Evolutionary conservation across 1,140 invertebrate genomes (phyloP).

Genomic region (Drosophila virilis): DNA sequence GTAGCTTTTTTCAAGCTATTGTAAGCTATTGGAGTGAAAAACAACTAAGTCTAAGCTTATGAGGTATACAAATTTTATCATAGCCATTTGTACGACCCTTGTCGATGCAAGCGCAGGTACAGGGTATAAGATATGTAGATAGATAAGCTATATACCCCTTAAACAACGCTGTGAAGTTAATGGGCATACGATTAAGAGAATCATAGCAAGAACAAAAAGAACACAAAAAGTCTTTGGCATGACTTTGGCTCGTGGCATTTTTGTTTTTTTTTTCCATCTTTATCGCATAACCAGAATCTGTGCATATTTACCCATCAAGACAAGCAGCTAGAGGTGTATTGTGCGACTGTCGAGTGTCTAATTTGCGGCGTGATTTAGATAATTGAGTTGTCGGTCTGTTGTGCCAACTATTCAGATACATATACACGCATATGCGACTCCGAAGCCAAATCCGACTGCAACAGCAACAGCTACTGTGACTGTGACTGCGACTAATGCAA

Average conservation of each 20-base stretch:
- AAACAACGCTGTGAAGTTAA: too few relatives aligned
- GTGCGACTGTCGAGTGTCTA: slow-evolving; percentile 28
- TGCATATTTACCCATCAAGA: background rate
- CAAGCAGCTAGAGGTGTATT: background rate
- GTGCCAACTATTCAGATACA: background rate
- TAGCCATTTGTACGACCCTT: too few relatives aligned
- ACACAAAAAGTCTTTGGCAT: slow-evolving; percentile 15
- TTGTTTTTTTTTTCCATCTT: too few relatives aligned
- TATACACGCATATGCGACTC: background rate
- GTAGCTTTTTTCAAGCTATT: too few relatives aligned
- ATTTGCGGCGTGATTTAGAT: slow-evolving; percentile 31
- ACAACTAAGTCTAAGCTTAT: too few relatives aligned
- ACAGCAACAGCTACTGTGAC: background rate
- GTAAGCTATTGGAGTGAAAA: too few relatives aligned
- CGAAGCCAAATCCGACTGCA: too few relatives aligned
- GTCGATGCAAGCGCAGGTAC: too few relatives aligned
- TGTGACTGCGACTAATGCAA: slow-evolving; percentile 27
- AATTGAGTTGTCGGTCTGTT: slow-evolving; percentile 42
- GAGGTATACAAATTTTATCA: too few relatives aligned
- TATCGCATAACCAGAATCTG: background rate
- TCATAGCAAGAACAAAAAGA: background rate
- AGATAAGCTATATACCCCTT: too few relatives aligned
- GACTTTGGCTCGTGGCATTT: slow-evolving; percentile 20
- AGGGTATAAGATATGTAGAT: too few relatives aligned
- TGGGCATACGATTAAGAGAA: background rate